These are phyloP conservation scores for Eulithis testata DNA, from an alignment of 2,888 invertebrate species.

Conservation along the genomic window DNA sequence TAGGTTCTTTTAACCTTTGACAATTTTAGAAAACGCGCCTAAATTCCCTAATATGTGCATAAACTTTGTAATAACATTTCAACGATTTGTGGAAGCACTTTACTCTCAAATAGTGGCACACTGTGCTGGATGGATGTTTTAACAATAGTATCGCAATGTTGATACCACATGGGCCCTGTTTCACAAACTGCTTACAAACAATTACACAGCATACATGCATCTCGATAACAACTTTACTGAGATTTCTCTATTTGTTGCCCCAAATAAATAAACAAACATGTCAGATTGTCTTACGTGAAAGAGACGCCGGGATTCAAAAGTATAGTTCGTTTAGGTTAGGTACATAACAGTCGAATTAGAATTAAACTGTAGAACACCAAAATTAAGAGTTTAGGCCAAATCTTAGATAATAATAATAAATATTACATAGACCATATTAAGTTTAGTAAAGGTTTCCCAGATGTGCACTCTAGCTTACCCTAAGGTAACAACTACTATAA, in stretches of 20 bases:
- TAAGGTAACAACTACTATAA: background rate
- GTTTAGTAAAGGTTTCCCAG: background rate
- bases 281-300: background rate
- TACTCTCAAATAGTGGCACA: slow-evolving; percentile 39
- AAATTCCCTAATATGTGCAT: slow-evolving; percentile 49
- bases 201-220: too few relatives aligned
- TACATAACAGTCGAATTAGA: background rate
- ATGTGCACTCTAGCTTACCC: background rate
- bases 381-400: slow-evolving; percentile 14
- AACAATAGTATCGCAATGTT: slow-evolving; percentile 5
- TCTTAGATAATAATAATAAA: slow-evolving; percentile 1
- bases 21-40: slow-evolving; percentile 45
- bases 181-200: too few relatives aligned
- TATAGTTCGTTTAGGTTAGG: background rate
- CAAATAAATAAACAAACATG: background rate
- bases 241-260: too few relatives aligned
- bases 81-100: slow-evolving; percentile 74
- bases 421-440: background rate
- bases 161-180: too few relatives aligned
- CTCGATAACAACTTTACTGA: too few relatives aligned
- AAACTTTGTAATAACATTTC: slow-evolving; percentile 55
- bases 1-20: slow-evolving; percentile 38
- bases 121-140: slow-evolving; percentile 34
- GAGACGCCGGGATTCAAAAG: background rate
- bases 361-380: background rate